A percentile compares a stretch with the other conserved stretches of the same genome.
phyloP scores from a whole-genome alignment of 2,113 vertebrate species.

The Campylorhamphus procurvoides region DNA sequence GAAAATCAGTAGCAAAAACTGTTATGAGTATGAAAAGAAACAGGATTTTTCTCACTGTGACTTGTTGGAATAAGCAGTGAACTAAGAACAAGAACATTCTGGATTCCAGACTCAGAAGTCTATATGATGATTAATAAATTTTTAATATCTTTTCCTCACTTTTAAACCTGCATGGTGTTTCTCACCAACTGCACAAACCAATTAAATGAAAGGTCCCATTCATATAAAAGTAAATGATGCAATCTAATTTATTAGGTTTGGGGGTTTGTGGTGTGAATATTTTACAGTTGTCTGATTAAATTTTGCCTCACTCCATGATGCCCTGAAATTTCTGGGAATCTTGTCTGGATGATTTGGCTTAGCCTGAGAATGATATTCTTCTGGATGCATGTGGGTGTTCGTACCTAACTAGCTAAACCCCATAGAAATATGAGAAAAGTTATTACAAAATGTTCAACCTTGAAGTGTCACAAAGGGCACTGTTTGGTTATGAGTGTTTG shows the following conservation, averaged over 20 bases:
- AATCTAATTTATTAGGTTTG: not conserved
- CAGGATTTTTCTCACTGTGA: not conserved
- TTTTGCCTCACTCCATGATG: not conserved
- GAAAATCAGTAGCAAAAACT: not conserved
- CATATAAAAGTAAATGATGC: not conserved
- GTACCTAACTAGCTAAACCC: not conserved
- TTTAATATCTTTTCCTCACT: not conserved
- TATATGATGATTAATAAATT: not conserved
- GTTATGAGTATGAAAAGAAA: not conserved
- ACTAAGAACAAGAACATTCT: not conserved
- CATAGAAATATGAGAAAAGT: not conserved
- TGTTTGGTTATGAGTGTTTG: not conserved
- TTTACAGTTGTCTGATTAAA: not conserved
- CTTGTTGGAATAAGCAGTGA: not conserved
- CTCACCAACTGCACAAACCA: not conserved
- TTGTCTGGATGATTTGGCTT: not conserved
- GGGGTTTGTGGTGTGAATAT: not conserved
- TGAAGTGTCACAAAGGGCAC: not conserved
- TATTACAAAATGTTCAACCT: not conserved
- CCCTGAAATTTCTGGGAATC: not conserved
- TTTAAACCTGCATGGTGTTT: not conserved
- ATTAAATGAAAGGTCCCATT: not conserved
- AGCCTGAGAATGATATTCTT: not conserved
- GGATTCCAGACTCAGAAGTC: not conserved
- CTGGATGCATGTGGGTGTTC: not conserved